Conservation (phyloP, 2,113 vertebrate genomes). For the Blennius ocellaris region DNA sequence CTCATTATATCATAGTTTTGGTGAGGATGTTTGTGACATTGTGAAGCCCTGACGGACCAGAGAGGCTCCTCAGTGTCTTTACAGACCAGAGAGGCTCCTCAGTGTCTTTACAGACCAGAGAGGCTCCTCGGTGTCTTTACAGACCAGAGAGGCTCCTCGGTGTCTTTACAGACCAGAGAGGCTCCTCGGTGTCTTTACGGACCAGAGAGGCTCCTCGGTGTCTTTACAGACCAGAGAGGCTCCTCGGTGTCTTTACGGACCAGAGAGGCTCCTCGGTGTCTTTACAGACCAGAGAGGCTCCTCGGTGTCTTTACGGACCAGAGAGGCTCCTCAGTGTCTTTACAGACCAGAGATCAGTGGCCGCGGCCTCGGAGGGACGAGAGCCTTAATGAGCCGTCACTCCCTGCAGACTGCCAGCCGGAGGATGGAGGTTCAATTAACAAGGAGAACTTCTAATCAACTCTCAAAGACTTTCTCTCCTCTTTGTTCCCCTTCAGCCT, state of each 20-base stretch:
- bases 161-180: conserved; percentile 68
- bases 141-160: conserved; percentile 69
- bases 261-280: conserved; percentile 31
- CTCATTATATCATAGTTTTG: conserved; percentile 37
- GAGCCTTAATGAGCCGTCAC: conserved; percentile 70
- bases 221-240: too few relatives aligned
- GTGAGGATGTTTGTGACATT: conserved; percentile 19
- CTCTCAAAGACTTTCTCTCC: conserved; percentile 54
- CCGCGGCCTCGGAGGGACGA: conserved; percentile 53
- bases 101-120: conserved; percentile 68
- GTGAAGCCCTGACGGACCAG: conserved; percentile 32
- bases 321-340: conserved; percentile 59
- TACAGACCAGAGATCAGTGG: conserved; percentile 65
- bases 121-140: conserved; percentile 68
- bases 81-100: conserved; percentile 54
- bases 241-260: conserved; percentile 55
- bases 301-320: too few relatives aligned
- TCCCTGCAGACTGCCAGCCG: conserved; percentile 57
- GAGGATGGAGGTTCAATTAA: conserved; percentile 71
- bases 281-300: conserved; percentile 48
- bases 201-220: conserved; percentile 28
- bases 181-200: too few relatives aligned
- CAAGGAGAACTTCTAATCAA: conserved; percentile 72
- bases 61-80: conserved; percentile 59
- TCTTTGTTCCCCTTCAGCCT: not conserved